A percentile compares a stretch with the other conserved stretches of the same genome.
Evolutionary conservation across 2,797 vertebrate genomes (phyloP).

Genomic region (Dendrocincla fuliginosa): DNA sequence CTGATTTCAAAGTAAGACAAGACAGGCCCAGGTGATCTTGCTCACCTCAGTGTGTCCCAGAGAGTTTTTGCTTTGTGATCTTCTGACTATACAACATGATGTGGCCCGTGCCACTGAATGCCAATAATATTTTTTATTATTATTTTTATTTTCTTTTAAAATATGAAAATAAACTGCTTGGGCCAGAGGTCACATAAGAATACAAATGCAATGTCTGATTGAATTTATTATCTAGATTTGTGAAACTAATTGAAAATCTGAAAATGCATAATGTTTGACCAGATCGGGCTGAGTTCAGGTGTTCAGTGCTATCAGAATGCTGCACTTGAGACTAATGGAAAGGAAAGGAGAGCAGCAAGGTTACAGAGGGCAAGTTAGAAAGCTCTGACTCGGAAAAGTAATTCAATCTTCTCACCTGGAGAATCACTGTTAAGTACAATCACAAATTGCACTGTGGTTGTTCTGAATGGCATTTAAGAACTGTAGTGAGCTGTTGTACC

Average conservation of each 20-base stretch:
- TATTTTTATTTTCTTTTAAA: not conserved
- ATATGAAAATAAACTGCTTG: not conserved
- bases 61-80: not conserved
- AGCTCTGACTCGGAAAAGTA: not conserved
- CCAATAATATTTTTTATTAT: rapidly evolving
- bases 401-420: slow-evolving; percentile 18
- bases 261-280: not conserved
- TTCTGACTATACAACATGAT: not conserved
- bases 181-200: not conserved
- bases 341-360: not conserved
- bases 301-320: not conserved
- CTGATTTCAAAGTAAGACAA: not conserved
- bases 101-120: not conserved
- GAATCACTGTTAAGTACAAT: not conserved
- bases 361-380: not conserved
- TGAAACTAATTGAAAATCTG: not conserved
- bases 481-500: not conserved
- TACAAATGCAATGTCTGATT: not conserved
- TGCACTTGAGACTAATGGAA: not conserved
- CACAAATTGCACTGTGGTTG: not conserved
- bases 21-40: not conserved
- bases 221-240: not conserved
- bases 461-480: slow-evolving; percentile 4
- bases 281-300: not conserved
- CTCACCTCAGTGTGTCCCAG: not conserved